Evolutionary conservation across 2,888 invertebrate genomes (phyloP).

Genomic region (Drosophila paranaensis): DNA sequence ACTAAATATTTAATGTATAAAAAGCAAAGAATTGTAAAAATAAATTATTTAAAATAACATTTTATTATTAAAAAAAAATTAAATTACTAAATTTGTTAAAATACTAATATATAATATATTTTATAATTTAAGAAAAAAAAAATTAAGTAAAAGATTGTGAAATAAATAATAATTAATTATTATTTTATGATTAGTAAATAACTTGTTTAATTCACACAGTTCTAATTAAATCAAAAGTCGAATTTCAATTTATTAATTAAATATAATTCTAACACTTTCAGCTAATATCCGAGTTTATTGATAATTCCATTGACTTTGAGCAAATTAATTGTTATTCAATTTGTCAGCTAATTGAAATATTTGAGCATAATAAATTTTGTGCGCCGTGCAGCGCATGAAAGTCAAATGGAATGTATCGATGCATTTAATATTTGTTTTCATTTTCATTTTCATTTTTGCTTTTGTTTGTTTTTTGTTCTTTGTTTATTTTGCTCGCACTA

Average conservation of each 20-base stretch:
- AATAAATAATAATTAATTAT: background rate
- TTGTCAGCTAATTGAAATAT: slow-evolving; percentile 50
- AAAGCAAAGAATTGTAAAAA: background rate
- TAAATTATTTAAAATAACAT: background rate
- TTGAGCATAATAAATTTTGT: slow-evolving; percentile 31
- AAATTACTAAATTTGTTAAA: no score
- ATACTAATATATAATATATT: background rate
- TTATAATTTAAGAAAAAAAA: background rate
- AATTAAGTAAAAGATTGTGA: no score
- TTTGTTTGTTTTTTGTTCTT: background rate
- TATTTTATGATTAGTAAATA: background rate
- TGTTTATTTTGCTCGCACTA: slow-evolving; percentile 20
- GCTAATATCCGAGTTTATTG: background rate
- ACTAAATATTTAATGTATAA: no score
- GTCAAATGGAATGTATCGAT: slow-evolving; percentile 17
- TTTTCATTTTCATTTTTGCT: background rate
- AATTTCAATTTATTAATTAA: background rate
- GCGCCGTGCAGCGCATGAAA: slow-evolving; percentile 4
- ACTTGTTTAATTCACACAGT: background rate
- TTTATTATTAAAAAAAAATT: no score
- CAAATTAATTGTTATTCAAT: slow-evolving; percentile 11
- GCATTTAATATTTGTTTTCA: slow-evolving; percentile 4
- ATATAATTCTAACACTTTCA: background rate
- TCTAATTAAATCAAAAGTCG: background rate
- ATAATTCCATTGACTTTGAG: background rate